A percentile compares a stretch with the other conserved stretches of the same genome.
Evolutionary conservation across 2,797 vertebrate species (phyloP).

Genomic region (Psittacula derbiana): DNA sequence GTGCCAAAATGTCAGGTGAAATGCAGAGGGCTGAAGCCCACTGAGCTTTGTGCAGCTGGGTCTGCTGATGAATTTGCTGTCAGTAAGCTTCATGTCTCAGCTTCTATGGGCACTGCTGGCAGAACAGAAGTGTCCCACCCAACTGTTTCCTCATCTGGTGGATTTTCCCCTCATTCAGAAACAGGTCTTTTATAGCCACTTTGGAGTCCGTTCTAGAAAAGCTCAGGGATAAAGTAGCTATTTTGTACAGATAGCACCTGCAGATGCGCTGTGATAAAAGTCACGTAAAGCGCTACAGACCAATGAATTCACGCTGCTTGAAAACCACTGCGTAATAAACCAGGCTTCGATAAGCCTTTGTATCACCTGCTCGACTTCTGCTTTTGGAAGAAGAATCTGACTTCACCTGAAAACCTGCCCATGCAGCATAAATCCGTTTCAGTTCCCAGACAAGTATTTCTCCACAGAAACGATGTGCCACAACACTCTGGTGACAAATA

Average conservation of each 20-base stretch:
- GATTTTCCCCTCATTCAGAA: background rate
- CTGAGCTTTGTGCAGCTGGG: too few species aligned
- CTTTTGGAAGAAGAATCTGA: background rate
- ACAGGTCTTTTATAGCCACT: background rate
- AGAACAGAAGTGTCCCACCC: background rate
- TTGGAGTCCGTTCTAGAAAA: background rate
- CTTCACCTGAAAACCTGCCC: background rate
- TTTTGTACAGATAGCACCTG: background rate
- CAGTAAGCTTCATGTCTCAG: background rate
- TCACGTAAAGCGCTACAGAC: background rate
- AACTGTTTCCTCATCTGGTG: background rate
- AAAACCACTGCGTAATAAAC: background rate
- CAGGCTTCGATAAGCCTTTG: background rate
- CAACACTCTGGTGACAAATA: background rate
- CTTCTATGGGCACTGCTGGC: background rate
- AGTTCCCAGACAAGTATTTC: background rate
- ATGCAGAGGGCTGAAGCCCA: background rate
- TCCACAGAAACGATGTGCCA: accelerated
- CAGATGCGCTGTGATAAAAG: background rate
- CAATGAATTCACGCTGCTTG: background rate
- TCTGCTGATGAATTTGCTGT: background rate
- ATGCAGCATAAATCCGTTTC: accelerated
- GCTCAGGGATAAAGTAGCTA: background rate
- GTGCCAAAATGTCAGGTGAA: background rate
- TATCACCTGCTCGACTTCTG: accelerated